Base-by-base conservation (phyloP, 2,797 vertebrate genomes). In the Poecile montanus region DNA sequence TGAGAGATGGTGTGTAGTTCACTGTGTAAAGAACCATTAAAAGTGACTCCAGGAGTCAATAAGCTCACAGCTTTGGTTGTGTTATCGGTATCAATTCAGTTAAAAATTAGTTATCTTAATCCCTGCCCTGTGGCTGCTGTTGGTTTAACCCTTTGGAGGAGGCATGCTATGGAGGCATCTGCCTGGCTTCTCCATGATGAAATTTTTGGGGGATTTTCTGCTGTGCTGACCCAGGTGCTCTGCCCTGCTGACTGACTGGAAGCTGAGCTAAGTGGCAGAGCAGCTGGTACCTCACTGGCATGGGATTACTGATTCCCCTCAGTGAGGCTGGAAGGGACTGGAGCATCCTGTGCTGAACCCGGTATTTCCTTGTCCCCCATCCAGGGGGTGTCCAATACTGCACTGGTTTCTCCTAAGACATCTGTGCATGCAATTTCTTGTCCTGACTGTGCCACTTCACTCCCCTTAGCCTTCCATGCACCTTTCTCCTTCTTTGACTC, bases 121-220 rank as follows among this genome's bases (percentile, higher is more conserved):
- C 38, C 38, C 9, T 19, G 22, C 44, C 34, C 70, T 34, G 6
- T 0, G 0, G 73, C 58, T 60, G 73, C 73, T n/a, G 60, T 61
- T 62, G 14, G 11, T 57, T 82, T 65, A 91, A 82, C 85, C 67
- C 92, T 76, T 70, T 18, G 47, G 25, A 84, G 48, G 66, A 56
- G n/a, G 54, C 12, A 3, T 0, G 4, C 3, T 34, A 4, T 0
- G 23, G 29, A 50, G 44, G 4, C 42, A 6, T 10, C 50, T 4
- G 8, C 34, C 20, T 9, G 0, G 19, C 32, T 82, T 66, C 66
- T 30, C 36, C 16, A 8, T 5, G 48, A 27, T 12, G 53, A 25
- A 60, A 61, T 56, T 48, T 70, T 60, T 25, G 2, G 16, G 27
- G 10, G 57, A 34, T 56, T 65, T 74, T 45, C 42, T 65, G 74